phyloP scores from a whole-genome alignment of 2,888 invertebrate genomes.

The Salpingus planirostris region DNA sequence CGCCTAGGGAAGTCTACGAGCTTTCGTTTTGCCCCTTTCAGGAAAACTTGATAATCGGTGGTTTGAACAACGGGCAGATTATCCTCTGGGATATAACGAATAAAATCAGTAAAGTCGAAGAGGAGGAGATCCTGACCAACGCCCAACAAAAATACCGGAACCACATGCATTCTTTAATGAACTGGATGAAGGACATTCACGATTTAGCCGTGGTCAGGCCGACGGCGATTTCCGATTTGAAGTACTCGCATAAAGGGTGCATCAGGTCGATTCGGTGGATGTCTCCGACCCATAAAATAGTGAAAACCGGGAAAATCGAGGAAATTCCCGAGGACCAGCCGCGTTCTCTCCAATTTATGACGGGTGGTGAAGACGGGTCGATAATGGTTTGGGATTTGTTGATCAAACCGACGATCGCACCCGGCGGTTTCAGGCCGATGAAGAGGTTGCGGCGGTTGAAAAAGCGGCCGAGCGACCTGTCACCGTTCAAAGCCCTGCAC shows the following conservation, averaged over 20 bases:
- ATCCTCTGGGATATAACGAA: conserved; percentile 28
- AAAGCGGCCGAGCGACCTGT: conserved; percentile 52
- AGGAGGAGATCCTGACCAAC: conserved; percentile 51
- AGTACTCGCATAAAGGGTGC: conserved; percentile 52
- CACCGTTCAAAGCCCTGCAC: conserved; percentile 52
- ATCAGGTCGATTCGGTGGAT: conserved; percentile 62
- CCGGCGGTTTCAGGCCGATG: conserved; percentile 30
- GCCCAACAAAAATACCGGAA: conserved; percentile 54
- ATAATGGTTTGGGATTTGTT: conserved; percentile 65
- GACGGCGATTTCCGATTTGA: conserved; percentile 52
- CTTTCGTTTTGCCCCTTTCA: conserved; percentile 62
- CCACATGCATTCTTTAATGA: conserved; percentile 45
- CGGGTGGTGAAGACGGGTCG: conserved; percentile 57
- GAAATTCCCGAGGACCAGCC: conserved; percentile 36
- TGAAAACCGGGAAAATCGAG: conserved; percentile 50
- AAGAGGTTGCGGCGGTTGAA: conserved; percentile 41
- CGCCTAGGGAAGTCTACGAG: conserved; percentile 55
- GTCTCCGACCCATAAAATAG: conserved; percentile 51
- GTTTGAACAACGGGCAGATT: conserved; percentile 63
- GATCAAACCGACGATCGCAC: conserved; percentile 30
- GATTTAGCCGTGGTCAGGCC: conserved; percentile 50
- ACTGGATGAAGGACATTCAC: conserved; percentile 59
- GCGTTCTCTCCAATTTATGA: conserved; percentile 53
- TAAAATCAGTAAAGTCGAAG: conserved; percentile 43
- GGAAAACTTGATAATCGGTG: conserved; percentile 61